These are phyloP conservation scores for Muschampia plurimacula DNA, from an alignment of 2,888 invertebrate species.

Conservation along the genomic window DNA sequence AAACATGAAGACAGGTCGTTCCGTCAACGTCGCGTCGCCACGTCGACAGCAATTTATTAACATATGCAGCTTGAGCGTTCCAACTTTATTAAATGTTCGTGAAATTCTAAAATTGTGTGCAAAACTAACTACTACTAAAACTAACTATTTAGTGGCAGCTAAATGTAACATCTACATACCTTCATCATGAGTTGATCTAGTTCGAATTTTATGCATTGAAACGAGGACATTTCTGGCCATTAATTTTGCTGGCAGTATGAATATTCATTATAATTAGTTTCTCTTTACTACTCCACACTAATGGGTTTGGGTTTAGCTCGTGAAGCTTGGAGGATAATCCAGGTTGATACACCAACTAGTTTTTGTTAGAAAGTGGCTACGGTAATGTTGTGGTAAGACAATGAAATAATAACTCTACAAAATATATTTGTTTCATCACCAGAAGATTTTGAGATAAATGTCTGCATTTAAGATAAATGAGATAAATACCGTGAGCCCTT, in stretches of 20 bases:
- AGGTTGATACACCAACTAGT: neutral
- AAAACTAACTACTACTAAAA: conserved; percentile 23
- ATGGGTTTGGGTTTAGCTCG: conserved; percentile 13
- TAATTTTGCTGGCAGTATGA: conserved; percentile 17
- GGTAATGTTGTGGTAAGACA: neutral
- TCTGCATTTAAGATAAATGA: neutral
- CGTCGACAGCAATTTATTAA: conserved; percentile 59
- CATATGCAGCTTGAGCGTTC: conserved; percentile 54
- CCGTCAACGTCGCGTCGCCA: conserved; percentile 57
- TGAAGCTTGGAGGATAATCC: conserved; percentile 7
- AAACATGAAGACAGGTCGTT: conserved; percentile 50
- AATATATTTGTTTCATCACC: neutral
- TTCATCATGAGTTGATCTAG: conserved; percentile 31
- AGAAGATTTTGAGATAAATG: neutral
- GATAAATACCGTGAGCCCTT: neutral
- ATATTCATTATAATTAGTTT: conserved; percentile 11
- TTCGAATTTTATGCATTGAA: conserved; percentile 20
- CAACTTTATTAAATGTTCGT: conserved; percentile 65
- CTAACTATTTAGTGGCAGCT: conserved; percentile 24
- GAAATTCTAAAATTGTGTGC: conserved; percentile 50
- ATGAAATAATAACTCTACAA: neutral
- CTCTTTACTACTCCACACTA: neutral
- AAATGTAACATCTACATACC: conserved; percentile 20
- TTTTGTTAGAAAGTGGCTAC: neutral
- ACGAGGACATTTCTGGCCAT: conserved; percentile 16